Base-by-base conservation (phyloP, 2,113 vertebrate genomes). In the Varanus salvator region DNA sequence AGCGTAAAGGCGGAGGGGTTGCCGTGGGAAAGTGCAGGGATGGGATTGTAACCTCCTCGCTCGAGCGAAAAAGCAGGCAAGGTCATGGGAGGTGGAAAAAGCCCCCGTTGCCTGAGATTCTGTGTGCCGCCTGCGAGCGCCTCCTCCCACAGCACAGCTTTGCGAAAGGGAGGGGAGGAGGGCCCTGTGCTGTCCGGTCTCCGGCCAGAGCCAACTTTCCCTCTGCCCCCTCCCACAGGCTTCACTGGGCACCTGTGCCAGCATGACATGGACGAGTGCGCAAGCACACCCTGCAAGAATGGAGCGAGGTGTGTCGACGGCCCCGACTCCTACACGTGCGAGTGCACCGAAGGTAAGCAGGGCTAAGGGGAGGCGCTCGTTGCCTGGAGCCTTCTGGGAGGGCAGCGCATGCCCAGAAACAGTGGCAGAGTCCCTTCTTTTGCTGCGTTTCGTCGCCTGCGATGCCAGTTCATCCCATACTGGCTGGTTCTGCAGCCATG, bases 281-380 rank as follows among this genome's bases (percentile, higher is more conserved):
- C 99, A 86, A 99, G 99, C 95, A 99, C 99, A 0, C 99, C 99
- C 3, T 99, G 99, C 96, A 97, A 97, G 96, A 99, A 99, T 0
- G 98, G 98, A 0, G 99, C 98, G 95, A 98, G 98, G 91, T 99
- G 99, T 48, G 95, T 98, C 66, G 98, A 99, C 0, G 98, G 98
- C 7, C 98, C 98, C 90, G 99, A 99, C 95, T 97, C 98, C 94
- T 99, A 99, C 95, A 98, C 95, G 92, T 99, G 99, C 92, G 97
- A 98, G 95, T 99, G 99, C 93, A 96, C 98, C 0, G 98, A 99
- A 98, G 99, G 99, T 99, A 97, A 66, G 90, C 52, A 1, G 3
- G 84, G 0, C 3, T 34, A 6, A 17, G 38, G 57, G 15, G 5
- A n/a, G 48, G 4, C 5, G 19, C 31, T 57, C 12, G 23, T 27